Percentiles rank a stretch among this genome's conserved stretches.
phyloP scores from a whole-genome alignment of 2,113 vertebrate genomes.

The Melanerpes aurifrons region DNA sequence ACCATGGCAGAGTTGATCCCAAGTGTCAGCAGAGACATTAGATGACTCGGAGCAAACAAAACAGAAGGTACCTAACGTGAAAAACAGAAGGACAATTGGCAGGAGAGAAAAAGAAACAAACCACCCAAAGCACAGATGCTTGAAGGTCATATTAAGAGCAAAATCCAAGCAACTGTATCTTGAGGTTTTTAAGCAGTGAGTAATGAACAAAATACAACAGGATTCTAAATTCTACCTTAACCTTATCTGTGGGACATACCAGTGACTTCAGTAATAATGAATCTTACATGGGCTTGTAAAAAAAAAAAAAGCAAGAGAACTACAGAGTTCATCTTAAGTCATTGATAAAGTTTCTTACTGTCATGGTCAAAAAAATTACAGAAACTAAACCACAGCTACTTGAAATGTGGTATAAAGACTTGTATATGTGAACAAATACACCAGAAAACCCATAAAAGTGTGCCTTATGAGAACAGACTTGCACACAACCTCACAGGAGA shows the following conservation, averaged over 20 bases:
- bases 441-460: not conserved
- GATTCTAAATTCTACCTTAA: not conserved
- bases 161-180: not conserved
- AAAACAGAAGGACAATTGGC: not conserved
- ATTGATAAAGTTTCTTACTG: not conserved
- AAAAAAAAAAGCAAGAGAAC: not conserved
- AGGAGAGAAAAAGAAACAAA: not conserved
- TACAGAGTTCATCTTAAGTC: not conserved
- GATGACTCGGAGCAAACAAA: constrained; percentile 94
- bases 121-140: not conserved
- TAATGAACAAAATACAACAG: not conserved
- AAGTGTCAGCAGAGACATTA: constrained; percentile 95
- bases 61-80: constrained; percentile 90
- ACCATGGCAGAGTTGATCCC: constrained; percentile 97
- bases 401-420: not conserved
- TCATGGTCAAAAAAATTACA: not conserved
- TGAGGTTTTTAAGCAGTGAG: not conserved
- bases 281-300: not conserved
- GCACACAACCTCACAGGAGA: not conserved
- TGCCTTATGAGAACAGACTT: not conserved
- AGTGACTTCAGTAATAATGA: not conserved
- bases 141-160: not conserved
- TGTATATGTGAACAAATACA: not conserved
- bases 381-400: not conserved
- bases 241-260: not conserved